Evolutionary conservation across 2,113 vertebrate genomes (phyloP), one percentile per base, ranked within the genome.

Genomic region (Prochilodus magdalenae): DNA sequence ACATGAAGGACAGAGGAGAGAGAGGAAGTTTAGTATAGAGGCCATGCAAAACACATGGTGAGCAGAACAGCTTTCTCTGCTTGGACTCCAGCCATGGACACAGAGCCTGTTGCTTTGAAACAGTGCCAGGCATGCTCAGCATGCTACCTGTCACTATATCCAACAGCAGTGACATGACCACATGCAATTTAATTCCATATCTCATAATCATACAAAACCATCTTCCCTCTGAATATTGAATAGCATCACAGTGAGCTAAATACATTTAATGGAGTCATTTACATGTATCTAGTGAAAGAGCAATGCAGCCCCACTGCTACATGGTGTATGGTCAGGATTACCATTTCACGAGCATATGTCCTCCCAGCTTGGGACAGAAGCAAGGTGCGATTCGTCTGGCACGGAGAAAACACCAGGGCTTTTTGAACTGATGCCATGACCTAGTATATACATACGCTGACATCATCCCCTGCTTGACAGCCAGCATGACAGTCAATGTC

Each of bases 331-430:
- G 77, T 73, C 63, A 83, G 81, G 62, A 77, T 69, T 84, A 73
- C 79, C 65, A 78, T 66, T 66, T 77, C 71, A 75, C 85, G 71
- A 84, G 72, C 88, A 89, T 87, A 84, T 89, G 86, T 85, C 63
- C 72, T 73, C 81, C 44, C 85, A 80, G 79, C 82, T 33, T 77
- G 86, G 75, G 69, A 82, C 44, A 79, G 55, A 72, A 77, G 49
- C 75, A 63, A 55, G 74, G 47, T 57, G 73, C 18, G 73, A 75
- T 75, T 73, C 60, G 70, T 84, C 82, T 78, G 84, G 63, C 27
- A 33, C 70, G 65, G 47, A 36, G 77, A 81, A 75, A 71, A 60
- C 63, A 49, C 51, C 73, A 40, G 71, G 74, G 73, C 60, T 75
- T 73, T 73, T 60, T 83, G 77, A 73, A 75, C 44, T 24, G 59